Percentiles rank a stretch among this genome's conserved stretches.
Conservation (phyloP, 2,797 vertebrate species). For the Diceros bicornis region DNA sequence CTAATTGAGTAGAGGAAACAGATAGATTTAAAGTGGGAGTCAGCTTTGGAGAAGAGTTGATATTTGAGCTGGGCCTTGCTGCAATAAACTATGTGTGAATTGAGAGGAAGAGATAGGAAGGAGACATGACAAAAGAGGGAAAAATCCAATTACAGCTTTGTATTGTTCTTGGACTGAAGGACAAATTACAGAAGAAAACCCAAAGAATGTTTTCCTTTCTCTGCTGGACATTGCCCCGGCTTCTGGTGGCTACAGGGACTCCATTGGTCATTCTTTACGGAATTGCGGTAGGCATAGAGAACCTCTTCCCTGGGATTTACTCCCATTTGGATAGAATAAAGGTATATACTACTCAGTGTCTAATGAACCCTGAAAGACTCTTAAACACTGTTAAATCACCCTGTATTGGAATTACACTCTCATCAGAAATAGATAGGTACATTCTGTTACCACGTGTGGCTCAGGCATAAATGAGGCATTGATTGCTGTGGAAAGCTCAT, state of each 20-base stretch:
- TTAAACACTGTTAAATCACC: slow-evolving; percentile 55
- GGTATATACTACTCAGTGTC: background rate
- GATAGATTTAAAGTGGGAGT: slow-evolving; percentile 32
- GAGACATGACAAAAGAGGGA: background rate
- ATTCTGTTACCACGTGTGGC: background rate
- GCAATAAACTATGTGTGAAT: background rate
- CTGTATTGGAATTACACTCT: background rate
- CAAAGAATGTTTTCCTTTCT: background rate
- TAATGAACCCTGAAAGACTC: slow-evolving; percentile 43
- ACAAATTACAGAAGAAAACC: background rate
- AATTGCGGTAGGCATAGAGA: background rate
- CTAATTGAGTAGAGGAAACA: slow-evolving; percentile 27
- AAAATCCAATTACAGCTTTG: background rate
- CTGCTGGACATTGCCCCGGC: background rate
- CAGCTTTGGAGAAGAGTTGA: slow-evolving; percentile 30
- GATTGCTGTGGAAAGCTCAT: background rate
- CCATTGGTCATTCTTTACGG: background rate
- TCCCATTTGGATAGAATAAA: slow-evolving; percentile 50
- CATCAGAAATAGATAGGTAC: slow-evolving; percentile 30
- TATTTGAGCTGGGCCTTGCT: background rate
- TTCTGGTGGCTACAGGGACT: background rate
- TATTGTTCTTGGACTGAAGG: slow-evolving; percentile 51
- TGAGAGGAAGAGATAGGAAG: slow-evolving; percentile 9
- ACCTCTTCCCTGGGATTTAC: background rate
- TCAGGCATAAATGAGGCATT: background rate